Evolutionary conservation across 2,797 vertebrate genomes (phyloP).

Genomic region (Dipus sagitta): DNA sequence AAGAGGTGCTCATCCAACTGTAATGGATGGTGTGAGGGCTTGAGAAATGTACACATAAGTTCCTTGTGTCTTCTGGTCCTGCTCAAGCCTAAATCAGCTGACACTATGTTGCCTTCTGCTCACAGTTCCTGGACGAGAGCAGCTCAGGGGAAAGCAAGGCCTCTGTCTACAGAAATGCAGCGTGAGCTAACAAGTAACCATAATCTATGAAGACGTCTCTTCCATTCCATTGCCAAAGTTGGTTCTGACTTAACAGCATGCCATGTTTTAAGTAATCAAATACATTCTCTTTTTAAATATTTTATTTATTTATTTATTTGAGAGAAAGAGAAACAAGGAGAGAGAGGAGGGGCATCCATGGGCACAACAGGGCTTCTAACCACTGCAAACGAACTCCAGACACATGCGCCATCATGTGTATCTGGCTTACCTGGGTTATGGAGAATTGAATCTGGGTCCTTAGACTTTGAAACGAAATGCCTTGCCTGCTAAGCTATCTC

Average conservation of each 20-base stretch:
- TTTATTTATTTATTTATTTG: too few relatives aligned
- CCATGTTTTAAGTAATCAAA: background rate
- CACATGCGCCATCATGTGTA: too few relatives aligned
- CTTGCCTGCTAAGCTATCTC: too few relatives aligned
- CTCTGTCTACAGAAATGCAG: background rate
- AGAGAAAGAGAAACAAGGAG: too few relatives aligned
- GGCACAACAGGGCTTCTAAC: too few relatives aligned
- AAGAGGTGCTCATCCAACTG: background rate
- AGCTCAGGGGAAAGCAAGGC: background rate
- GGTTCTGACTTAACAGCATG: background rate
- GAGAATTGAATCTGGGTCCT: too few relatives aligned
- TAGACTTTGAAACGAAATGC: too few relatives aligned
- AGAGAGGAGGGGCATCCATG: too few relatives aligned
- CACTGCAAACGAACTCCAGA: too few relatives aligned
- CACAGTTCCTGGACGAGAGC: background rate
- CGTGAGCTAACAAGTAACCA: background rate
- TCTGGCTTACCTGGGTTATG: too few relatives aligned
- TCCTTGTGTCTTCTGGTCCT: background rate
- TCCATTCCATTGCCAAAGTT: background rate
- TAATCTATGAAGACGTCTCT: background rate
- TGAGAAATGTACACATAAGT: background rate
- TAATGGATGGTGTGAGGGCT: background rate
- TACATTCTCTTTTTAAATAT: background rate
- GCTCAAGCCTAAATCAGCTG: background rate
- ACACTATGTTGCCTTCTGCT: background rate